Base-by-base conservation (phyloP, 64 coral and sea anemone genomes). In the Montipora sp. region DNA sequence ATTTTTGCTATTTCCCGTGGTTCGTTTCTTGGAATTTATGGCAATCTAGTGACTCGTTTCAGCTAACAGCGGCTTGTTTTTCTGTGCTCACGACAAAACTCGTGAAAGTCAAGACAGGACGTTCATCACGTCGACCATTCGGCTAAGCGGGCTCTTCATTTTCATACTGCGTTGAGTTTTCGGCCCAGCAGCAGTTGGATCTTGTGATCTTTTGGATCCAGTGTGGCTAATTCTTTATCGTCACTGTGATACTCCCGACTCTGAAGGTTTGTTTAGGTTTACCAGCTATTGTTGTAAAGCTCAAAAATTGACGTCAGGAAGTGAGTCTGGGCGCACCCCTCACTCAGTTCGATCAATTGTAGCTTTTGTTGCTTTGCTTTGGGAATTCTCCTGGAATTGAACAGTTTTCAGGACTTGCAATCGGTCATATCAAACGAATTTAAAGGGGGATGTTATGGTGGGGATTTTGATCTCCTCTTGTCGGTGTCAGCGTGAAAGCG, bases 321-420 rank as follows among this genome's bases (percentile, higher is more conserved):
- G 65, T 85, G 82, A 85, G 82, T 85, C 66, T 47, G 82, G 82
- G 82, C 82, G 82, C 82, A 85, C 82, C 82, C 82, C 82, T 70
- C 2, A 47, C 61, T 51, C 19, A 44, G 20, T 85, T 50, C 47
- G 61, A 72, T 85, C 63, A 45, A 8, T 7, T 19, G 8, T 5
- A 5, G 67, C 71, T 68, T 19, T 12, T 69, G 45, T 3, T 48
- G 13, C 47, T 67, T 85, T 11, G 18, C 0, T 85, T 85, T 9
- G 21, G 82, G 65, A 71, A 70, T 19, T 85, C 63, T 50, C 16
- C 61, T 22, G 8, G 50, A 21, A n/a, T 20, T 24, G 5, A 48
- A 48, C 8, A 9, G 44, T 22, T 23, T 83, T 3, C 44, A 44
- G 44, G 16, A 48, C 44, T 48, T 75, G 45, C 16, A 1, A 71